These are phyloP conservation scores for Chlamydotis undulata DNA, from an alignment of 2,113 vertebrate species.

Conservation along the genomic window DNA sequence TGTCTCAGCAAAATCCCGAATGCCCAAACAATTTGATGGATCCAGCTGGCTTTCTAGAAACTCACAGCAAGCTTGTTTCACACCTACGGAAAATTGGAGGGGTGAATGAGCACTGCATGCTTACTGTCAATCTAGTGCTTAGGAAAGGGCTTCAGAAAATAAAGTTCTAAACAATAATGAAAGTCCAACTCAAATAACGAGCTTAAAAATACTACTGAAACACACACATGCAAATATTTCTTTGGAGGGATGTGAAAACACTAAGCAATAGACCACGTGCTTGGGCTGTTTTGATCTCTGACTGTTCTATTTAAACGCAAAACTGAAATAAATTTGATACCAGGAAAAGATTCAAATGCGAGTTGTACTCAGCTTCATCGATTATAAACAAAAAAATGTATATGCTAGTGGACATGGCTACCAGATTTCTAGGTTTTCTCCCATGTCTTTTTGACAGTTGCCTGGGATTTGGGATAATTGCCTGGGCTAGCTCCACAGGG, in stretches of 20 bases:
- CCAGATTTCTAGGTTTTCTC: neutral
- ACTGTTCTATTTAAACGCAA: neutral
- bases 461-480: neutral
- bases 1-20: constrained; percentile 98
- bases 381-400: neutral
- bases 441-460: neutral
- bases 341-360: neutral
- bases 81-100: constrained; percentile 81
- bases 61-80: constrained; percentile 98
- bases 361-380: neutral
- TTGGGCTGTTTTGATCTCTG: neutral
- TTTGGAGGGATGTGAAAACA: neutral
- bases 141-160: constrained; percentile 10
- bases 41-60: constrained; percentile 97
- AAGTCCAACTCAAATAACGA: neutral
- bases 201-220: neutral
- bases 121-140: constrained; percentile 12
- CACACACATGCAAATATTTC: neutral
- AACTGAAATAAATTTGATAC: neutral
- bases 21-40: constrained; percentile 98
- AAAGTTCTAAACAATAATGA: neutral
- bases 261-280: neutral
- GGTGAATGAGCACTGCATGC: constrained; percentile 45
- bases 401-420: neutral
- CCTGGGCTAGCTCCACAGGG: neutral